A percentile compares a stretch with the other conserved stretches of the same genome.
These are phyloP conservation scores for Drosophila hydei DNA, from an alignment of 1,140 invertebrate species.

Conservation along the genomic window DNA sequence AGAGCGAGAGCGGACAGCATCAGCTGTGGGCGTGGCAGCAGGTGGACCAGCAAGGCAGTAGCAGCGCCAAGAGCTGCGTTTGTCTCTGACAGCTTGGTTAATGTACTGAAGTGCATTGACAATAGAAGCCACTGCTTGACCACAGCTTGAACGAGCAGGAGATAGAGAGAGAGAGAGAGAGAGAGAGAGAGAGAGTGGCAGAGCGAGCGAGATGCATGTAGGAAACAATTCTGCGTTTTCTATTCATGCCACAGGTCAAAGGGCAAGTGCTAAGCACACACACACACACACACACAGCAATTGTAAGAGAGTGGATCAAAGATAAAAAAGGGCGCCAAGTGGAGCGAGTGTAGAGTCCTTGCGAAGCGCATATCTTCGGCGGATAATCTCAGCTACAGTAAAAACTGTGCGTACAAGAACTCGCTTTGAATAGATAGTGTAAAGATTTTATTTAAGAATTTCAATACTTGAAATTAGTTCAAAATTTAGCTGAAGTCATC, in stretches of 20 bases:
- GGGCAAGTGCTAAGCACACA: conserved; percentile 66
- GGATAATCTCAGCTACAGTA: conserved; percentile 46
- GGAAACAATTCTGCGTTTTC: conserved; percentile 38
- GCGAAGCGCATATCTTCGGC: conserved; percentile 33
- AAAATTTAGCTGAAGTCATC: too few species aligned
- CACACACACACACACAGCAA: conserved; percentile 5
- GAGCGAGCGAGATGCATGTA: conserved; percentile 31
- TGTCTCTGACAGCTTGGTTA: conserved; percentile 76
- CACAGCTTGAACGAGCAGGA: conserved; percentile 27
- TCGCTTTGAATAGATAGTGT: background rate
- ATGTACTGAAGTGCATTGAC: conserved; percentile 79
- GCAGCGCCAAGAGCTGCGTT: conserved; percentile 59
- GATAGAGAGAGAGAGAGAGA: background rate
- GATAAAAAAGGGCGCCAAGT: too few species aligned
- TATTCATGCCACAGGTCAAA: conserved; percentile 43
- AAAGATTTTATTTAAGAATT: background rate
- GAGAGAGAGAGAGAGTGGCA: background rate
- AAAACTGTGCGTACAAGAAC: background rate
- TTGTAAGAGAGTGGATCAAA: background rate
- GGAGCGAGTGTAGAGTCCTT: too few species aligned
- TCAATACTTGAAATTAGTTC: too few species aligned
- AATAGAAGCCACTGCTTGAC: conserved; percentile 70
- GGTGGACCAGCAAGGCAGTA: conserved; percentile 13
- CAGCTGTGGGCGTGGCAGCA: background rate
- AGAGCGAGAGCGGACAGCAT: background rate